phyloP scores from a whole-genome alignment of 23 tunicate genomes.

The Styela clava region DNA sequence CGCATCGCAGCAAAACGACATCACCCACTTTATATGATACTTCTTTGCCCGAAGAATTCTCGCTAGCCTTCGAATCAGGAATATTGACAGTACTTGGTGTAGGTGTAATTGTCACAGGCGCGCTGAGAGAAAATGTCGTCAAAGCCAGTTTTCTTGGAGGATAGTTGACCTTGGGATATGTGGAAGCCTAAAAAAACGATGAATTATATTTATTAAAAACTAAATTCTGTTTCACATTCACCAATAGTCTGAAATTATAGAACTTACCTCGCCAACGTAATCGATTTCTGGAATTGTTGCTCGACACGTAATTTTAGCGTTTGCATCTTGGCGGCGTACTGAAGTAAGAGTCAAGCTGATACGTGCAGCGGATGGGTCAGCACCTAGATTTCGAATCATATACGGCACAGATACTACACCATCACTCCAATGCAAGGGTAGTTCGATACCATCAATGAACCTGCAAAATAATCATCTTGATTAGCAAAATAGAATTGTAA shows the following conservation, averaged over 20 bases:
- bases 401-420: not conserved
- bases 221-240: no score
- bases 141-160: conserved; percentile 36
- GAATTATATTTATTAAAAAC: not conserved
- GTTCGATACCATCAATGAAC: conserved; percentile 24
- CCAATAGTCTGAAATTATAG: not conserved
- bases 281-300: conserved; percentile 30
- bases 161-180: conserved; percentile 30
- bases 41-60: not conserved
- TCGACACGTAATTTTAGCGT: conserved; percentile 4
- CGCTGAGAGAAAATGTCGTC: conserved; percentile 4
- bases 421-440: conserved; percentile 9
- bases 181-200: conserved; percentile 32
- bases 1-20: conserved; percentile 39
- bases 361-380: not conserved
- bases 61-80: not conserved
- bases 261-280: conserved; percentile 29
- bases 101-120: not conserved
- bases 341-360: conserved; percentile 20
- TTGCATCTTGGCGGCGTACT: conserved; percentile 37
- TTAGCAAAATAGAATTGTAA: no score
- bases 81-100: not conserved
- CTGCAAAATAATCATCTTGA: no score
- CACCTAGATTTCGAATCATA: not conserved
- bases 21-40: conserved; percentile 23